Evolutionary conservation across 2,797 vertebrate species (phyloP).

Genomic region (Adrianichthys oophorus): DNA sequence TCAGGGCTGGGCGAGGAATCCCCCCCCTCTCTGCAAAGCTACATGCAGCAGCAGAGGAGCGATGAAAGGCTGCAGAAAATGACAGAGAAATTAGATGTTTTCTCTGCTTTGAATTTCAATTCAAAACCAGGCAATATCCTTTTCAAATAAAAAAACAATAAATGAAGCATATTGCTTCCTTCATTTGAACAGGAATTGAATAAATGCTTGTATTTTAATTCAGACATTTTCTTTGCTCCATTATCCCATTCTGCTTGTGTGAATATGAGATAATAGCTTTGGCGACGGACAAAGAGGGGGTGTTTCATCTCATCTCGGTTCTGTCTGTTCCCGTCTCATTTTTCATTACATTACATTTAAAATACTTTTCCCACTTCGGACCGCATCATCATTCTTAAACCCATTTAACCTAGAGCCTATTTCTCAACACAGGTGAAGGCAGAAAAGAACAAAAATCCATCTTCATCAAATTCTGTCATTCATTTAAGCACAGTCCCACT

Average conservation of each 20-base stretch:
- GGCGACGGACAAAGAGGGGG: conserved; percentile 14
- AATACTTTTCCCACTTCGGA: conserved; percentile 30
- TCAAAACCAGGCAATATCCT: not conserved
- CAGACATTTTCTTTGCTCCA: conserved; percentile 40
- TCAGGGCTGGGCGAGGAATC: conserved; percentile 49
- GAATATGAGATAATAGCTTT: conserved; percentile 48
- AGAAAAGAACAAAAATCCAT: not conserved
- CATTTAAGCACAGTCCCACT: conserved; percentile 15
- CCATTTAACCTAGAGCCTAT: conserved; percentile 47
- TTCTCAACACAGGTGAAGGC: conserved; percentile 29
- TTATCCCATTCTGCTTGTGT: conserved; percentile 42
- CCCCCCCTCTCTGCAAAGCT: conserved; percentile 19
- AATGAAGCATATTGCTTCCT: not conserved
- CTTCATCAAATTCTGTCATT: conserved; percentile 21
- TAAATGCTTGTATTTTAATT: conserved; percentile 13
- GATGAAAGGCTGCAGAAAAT: conserved; percentile 18
- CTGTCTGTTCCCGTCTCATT: conserved; percentile 39
- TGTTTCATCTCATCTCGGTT: conserved; percentile 49
- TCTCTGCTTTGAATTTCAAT: conserved; percentile 1
- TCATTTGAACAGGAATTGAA: conserved; percentile 29
- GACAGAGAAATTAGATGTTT: conserved; percentile 11
- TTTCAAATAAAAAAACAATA: not conserved
- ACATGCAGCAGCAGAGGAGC: conserved; percentile 5
- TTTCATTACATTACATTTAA: conserved; percentile 55
- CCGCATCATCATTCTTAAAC: conserved; percentile 53